These are phyloP conservation scores for Campoletis raptor DNA, from an alignment of 2,888 invertebrate genomes.

Conservation along the genomic window DNA sequence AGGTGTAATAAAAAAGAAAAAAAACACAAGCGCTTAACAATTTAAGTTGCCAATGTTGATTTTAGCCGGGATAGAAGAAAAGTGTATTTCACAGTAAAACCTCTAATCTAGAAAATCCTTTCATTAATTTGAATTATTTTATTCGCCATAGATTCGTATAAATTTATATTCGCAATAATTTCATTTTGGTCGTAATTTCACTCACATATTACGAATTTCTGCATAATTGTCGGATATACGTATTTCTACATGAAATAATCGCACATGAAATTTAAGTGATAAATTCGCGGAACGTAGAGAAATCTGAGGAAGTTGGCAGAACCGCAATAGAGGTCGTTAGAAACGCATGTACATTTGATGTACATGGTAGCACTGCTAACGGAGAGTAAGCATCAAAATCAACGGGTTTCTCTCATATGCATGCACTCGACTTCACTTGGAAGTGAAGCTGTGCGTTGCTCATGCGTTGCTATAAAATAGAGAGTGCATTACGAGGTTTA, in stretches of 20 bases:
- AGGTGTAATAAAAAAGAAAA: neutral
- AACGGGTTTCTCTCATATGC: constrained; percentile 39
- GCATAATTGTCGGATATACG: neutral
- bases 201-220: neutral
- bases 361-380: neutral
- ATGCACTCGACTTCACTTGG: constrained; percentile 37
- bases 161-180: neutral
- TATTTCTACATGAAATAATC: constrained; percentile 17
- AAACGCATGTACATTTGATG: constrained; percentile 14
- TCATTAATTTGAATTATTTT: too few relatives aligned
- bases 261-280: constrained; percentile 14
- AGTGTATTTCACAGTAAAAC: neutral
- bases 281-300: neutral
- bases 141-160: neutral
- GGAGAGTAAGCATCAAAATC: constrained; percentile 16
- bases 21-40: neutral
- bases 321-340: constrained; percentile 40
- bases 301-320: constrained; percentile 35
- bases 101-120: too few relatives aligned
- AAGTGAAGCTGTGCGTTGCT: constrained; percentile 34
- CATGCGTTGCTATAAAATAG: neutral
- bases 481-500: constrained; percentile 34
- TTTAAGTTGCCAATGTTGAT: neutral
- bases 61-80: neutral
- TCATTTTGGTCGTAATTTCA: neutral